Evolutionary conservation across 1,140 invertebrate species (phyloP), one percentile per base, ranked within the genome.

Genomic region (Caenorhabditis remanei): DNA sequence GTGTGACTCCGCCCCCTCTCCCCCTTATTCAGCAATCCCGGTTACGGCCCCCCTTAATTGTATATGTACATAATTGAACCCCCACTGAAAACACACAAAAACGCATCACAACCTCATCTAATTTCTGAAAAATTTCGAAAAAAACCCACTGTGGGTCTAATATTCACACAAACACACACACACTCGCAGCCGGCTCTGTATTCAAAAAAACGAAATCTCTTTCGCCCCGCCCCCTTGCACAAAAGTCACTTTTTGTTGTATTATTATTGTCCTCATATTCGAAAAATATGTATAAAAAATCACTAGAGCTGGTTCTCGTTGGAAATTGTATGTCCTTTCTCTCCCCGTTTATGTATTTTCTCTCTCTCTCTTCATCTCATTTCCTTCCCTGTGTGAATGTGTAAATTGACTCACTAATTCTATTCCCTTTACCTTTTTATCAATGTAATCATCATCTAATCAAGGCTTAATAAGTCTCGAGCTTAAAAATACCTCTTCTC

Each of bases 61-160:
- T 71, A 79, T 79, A 50, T 79, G 71, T 79, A 79, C 71, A 79
- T 79, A 79, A 53, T 79, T 79, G 71, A 71, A 46, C 41, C 13
- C 67, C 13, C 63, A 24, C 6, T 40, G 4, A 9, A 9, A 19
- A 7, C 67, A 71, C 56, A 46, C 40, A 21, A 48, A 79, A 79
- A 19, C 46, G 50, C 9, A n/a, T 79, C 40, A 21, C n/a, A 79
- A 79, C 46, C 46, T 79, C 9, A n/a, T 79, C 53, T 50, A 16
- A 11, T 16, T 43, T 50, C 43, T 13, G 6, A 46, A 48, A 71
- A 71, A 24, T 71, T 79, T 11, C 14, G 0, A 9, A 79, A 50
- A 50, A 50, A 13, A 11, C 19, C 32, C 71, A 4, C n/a, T 50
- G 46, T 79, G 71, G 71, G 71, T 79, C 71, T 50, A 19, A 79